Evolutionary conservation across 2,888 invertebrate genomes (phyloP).

Genomic region (Chydorus sphaericus): DNA sequence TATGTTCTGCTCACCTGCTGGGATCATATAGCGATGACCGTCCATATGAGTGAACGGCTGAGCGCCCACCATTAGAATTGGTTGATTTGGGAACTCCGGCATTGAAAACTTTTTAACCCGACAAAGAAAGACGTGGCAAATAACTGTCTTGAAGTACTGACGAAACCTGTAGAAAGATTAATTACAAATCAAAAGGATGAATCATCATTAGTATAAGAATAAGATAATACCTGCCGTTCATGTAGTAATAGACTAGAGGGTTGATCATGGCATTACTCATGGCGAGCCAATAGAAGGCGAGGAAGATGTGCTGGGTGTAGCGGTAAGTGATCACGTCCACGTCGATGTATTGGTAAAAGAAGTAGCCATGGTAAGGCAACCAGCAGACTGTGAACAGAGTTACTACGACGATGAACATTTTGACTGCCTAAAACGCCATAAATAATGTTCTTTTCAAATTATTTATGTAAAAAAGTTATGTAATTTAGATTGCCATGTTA

Average conservation of each 20-base stretch:
- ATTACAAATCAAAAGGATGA: not conserved
- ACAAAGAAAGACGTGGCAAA: conserved; percentile 36
- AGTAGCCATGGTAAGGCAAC: conserved; percentile 76
- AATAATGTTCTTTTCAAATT: not conserved
- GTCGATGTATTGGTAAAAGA: conserved; percentile 64
- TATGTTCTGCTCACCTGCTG: no score
- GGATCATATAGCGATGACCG: no score
- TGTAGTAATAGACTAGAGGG: conserved; percentile 83
- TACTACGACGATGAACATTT: conserved; percentile 77
- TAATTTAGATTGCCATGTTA: not conserved
- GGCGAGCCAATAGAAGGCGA: conserved; percentile 76
- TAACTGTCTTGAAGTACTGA: conserved; percentile 51
- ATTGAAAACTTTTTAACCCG: conserved; percentile 19
- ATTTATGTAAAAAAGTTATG: not conserved
- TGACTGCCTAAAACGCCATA: conserved; percentile 48
- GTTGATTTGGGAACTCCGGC: no score
- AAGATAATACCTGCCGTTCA: conserved; percentile 64
- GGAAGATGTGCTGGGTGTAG: conserved; percentile 68
- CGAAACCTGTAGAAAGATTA: conserved; percentile 39
- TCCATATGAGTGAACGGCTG: no score
- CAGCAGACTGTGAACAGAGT: conserved; percentile 75
- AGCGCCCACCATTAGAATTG: no score
- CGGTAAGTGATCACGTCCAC: conserved; percentile 45
- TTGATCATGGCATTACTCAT: conserved; percentile 91
- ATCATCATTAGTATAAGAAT: no score